These are phyloP conservation scores for Ictidomys tridecemlineatus DNA, from an alignment of 2,113 vertebrate genomes.

Conservation along the genomic window DNA sequence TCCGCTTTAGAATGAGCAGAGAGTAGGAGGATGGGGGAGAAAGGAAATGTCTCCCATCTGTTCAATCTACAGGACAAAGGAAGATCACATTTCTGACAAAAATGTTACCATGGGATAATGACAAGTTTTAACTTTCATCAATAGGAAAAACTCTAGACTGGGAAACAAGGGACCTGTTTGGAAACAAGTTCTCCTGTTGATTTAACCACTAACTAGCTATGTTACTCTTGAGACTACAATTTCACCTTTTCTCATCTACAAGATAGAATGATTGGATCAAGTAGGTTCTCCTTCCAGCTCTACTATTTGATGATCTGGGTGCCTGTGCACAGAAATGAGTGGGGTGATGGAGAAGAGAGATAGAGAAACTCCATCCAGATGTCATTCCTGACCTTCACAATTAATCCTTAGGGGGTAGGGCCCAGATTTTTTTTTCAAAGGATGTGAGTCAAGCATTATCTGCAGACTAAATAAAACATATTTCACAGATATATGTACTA, in stretches of 20 bases:
- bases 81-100: conserved; percentile 73
- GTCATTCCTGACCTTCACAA: neutral
- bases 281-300: neutral
- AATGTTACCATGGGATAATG: conserved; percentile 60
- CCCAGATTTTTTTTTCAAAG: conserved; percentile 21
- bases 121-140: conserved; percentile 59
- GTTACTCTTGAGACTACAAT: neutral
- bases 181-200: conserved; percentile 12
- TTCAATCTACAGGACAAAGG: conserved; percentile 64
- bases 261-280: neutral
- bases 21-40: conserved; percentile 61
- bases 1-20: conserved; percentile 70
- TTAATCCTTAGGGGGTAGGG: neutral
- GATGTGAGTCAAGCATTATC: neutral
- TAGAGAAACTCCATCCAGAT: neutral
- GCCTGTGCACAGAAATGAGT: neutral
- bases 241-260: neutral
- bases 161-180: neutral
- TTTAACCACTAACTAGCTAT: neutral
- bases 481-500: neutral
- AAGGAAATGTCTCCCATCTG: conserved; percentile 79
- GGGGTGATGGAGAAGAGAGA: neutral
- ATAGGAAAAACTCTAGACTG: neutral
- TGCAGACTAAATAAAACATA: neutral
- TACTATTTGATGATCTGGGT: neutral